phyloP scores from a whole-genome alignment of 1,140 invertebrate species.

The Leptinotarsa lineolata region DNA sequence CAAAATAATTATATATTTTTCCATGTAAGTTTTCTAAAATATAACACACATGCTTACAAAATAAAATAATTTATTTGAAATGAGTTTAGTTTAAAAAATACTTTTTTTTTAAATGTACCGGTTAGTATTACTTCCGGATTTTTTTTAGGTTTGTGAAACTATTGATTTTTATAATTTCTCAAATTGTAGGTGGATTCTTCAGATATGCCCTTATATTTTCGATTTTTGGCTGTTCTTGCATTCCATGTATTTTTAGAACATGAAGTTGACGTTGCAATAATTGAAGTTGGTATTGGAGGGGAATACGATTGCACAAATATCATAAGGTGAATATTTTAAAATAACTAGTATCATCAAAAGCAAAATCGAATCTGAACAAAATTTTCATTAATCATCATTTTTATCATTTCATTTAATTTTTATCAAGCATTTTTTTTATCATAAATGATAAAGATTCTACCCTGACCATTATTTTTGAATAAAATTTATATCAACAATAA shows the following conservation, averaged over 20 bases:
- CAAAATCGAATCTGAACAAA: no score
- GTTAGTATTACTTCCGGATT: not conserved
- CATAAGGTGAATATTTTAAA: slow-evolving; percentile 63
- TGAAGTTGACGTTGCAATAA: slow-evolving; percentile 88
- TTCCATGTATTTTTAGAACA: slow-evolving; percentile 87
- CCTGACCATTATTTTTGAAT: no score
- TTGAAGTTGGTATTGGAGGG: slow-evolving; percentile 98
- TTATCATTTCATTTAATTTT: no score
- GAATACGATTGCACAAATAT: slow-evolving; percentile 94
- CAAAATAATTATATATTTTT: no score
- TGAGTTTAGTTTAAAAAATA: no score
- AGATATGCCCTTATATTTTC: slow-evolving; percentile 93
- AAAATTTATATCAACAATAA: not conserved
- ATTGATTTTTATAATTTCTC: slow-evolving; percentile 23
- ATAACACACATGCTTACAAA: no score
- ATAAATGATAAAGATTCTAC: no score
- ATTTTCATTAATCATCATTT: no score
- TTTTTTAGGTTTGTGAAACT: not conserved
- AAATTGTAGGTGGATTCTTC: slow-evolving; percentile 61
- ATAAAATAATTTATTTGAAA: no score
- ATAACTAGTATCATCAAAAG: not conserved
- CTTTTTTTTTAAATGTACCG: no score
- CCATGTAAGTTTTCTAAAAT: no score
- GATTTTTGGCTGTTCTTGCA: slow-evolving; percentile 90
- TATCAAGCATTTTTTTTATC: no score